phyloP scores from a whole-genome alignment of 2,888 invertebrate species.

The Abscondita cerata region DNA sequence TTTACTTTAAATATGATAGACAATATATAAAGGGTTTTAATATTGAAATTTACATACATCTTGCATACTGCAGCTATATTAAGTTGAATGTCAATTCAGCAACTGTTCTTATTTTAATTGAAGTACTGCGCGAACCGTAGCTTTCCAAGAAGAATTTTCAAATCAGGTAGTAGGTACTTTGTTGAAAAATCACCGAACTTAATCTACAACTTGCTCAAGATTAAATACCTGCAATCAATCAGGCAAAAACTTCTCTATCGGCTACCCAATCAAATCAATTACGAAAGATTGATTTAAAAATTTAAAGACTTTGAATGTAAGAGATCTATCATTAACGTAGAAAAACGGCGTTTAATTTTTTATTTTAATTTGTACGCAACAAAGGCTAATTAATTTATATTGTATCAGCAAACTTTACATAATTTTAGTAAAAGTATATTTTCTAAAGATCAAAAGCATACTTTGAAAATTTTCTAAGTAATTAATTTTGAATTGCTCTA shows the following conservation, averaged over 20 bases:
- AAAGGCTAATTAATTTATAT: background rate
- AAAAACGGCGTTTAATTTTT: too few relatives aligned
- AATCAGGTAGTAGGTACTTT: too few relatives aligned
- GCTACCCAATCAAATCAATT: constrained; percentile 31
- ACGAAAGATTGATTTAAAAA: constrained; percentile 30
- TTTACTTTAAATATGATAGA: constrained; percentile 9
- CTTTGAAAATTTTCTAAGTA: background rate
- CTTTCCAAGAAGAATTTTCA: too few relatives aligned
- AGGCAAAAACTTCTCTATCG: constrained; percentile 24
- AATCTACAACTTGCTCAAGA: constrained; percentile 16
- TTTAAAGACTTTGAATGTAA: constrained; percentile 12
- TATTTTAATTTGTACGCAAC: too few relatives aligned
- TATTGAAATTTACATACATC: constrained; percentile 4
- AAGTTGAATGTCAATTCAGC: constrained; percentile 7
- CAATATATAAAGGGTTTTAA: background rate
- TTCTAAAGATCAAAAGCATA: constrained; percentile 1
- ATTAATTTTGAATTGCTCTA: background rate
- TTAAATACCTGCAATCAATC: constrained; percentile 33
- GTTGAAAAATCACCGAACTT: too few relatives aligned
- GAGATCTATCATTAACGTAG: too few relatives aligned
- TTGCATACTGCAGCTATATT: constrained; percentile 13
- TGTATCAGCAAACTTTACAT: background rate
- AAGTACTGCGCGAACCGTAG: too few relatives aligned
- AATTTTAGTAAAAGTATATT: background rate
- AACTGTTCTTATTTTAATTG: too few relatives aligned